Percentiles rank a stretch among this genome's conserved stretches.
Evolutionary conservation across 2,797 vertebrate genomes (phyloP).

Genomic region (Thalassophryne amazonica): DNA sequence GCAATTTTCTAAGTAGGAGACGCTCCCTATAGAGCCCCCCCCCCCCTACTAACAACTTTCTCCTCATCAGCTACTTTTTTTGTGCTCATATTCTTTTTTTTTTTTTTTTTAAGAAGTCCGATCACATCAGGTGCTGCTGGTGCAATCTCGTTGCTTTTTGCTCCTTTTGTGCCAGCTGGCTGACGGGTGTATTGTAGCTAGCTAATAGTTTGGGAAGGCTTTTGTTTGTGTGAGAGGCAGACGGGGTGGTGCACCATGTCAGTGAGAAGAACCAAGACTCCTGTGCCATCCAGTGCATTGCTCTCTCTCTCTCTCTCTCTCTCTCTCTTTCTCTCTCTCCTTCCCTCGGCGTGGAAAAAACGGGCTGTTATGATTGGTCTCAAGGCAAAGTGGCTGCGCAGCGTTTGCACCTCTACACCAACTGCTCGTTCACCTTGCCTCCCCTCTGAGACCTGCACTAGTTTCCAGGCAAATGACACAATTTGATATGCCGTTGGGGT

Average conservation of each 20-base stretch:
- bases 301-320: conserved; percentile 53
- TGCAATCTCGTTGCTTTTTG: conserved; percentile 51
- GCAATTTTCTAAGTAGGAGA: conserved; percentile 47
- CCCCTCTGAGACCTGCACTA: conserved; percentile 81
- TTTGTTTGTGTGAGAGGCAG: conserved; percentile 69
- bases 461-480: conserved; percentile 85
- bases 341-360: conserved; percentile 49
- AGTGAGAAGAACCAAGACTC: conserved; percentile 72
- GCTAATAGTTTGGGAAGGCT: conserved; percentile 62
- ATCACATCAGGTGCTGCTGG: conserved; percentile 46
- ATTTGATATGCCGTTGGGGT: conserved; percentile 79
- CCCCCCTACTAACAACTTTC: conserved; percentile 60
- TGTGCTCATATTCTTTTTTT: too few relatives aligned
- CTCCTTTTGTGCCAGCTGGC: conserved; percentile 34
- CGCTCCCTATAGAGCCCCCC: conserved; percentile 43
- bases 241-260: conserved; percentile 71
- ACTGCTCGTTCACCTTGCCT: conserved; percentile 76
- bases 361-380: conserved; percentile 74
- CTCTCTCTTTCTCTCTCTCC: conserved; percentile 44
- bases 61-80: conserved; percentile 66
- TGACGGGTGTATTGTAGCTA: conserved; percentile 66
- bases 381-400: conserved; percentile 69
- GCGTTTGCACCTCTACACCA: conserved; percentile 71
- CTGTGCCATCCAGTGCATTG: conserved; percentile 65
- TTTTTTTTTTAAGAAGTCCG: too few relatives aligned